phyloP scores from a whole-genome alignment of 2,888 invertebrate genomes.

The Pterostichus niger region DNA sequence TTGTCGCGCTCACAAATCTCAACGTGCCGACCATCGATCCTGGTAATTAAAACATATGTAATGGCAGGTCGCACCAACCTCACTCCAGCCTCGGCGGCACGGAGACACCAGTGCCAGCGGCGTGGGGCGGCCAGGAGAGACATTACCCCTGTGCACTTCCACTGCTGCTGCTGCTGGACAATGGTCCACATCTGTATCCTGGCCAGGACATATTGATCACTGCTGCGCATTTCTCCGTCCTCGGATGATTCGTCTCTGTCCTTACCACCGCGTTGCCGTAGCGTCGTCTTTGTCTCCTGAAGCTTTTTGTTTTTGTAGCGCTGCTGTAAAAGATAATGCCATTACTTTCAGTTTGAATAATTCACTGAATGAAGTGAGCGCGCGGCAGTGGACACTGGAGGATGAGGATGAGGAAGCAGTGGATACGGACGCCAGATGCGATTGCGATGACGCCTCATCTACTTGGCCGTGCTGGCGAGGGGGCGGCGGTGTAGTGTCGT shows the following conservation, averaged over 20 bases:
- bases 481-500: constrained; percentile 23
- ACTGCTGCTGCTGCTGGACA: constrained; percentile 31
- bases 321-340: constrained; percentile 71
- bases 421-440: constrained; percentile 66
- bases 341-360: constrained; percentile 73
- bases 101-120: background rate
- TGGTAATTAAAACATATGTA: constrained; percentile 77
- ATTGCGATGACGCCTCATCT: constrained; percentile 69
- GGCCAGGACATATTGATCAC: constrained; percentile 68
- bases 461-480: constrained; percentile 64
- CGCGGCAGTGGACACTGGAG: constrained; percentile 27
- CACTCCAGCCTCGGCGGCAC: background rate
- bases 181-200: constrained; percentile 62
- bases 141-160: too few relatives aligned
- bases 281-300: constrained; percentile 49
- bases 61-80: constrained; percentile 68
- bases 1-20: constrained; percentile 73
- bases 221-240: constrained; percentile 67
- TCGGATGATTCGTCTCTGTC: constrained; percentile 67
- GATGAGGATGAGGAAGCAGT: too few relatives aligned
- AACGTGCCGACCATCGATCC: constrained; percentile 74
- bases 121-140: background rate
- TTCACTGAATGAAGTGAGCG: constrained; percentile 69
- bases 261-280: constrained; percentile 65
- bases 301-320: constrained; percentile 68